Conservation (phyloP, 2,888 invertebrate genomes). For the Operophtera brumata region DNA sequence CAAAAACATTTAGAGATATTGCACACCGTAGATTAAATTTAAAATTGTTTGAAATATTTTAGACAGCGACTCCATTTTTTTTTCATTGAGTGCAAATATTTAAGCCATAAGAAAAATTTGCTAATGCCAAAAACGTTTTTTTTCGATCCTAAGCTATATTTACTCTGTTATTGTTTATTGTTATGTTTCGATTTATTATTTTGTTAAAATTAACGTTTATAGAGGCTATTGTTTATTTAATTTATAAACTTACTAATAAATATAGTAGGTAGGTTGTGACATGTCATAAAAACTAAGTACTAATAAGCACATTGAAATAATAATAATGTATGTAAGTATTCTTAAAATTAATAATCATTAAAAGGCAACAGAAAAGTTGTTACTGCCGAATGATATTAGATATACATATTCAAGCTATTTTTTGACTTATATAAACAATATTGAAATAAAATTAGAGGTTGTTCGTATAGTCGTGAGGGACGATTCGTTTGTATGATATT, state of each 20-base stretch:
- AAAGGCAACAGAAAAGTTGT: neutral
- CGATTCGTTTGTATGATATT: neutral
- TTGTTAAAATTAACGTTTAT: conserved; percentile 29
- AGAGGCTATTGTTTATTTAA: conserved; percentile 12
- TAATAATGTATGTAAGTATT: neutral
- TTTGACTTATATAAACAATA: conserved; percentile 5
- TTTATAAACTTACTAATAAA: conserved; percentile 2
- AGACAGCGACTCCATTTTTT: conserved; percentile 7
- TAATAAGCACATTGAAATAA: neutral
- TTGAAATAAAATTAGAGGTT: neutral
- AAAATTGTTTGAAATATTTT: conserved; percentile 1
- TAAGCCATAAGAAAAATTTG: conserved; percentile 44
- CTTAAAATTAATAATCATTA: neutral
- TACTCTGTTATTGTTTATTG: conserved; percentile 38
- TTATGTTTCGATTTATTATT: conserved; percentile 33
- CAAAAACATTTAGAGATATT: conserved; percentile 10
- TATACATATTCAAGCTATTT: conserved; percentile 14
- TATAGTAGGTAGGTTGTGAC: conserved; percentile 21
- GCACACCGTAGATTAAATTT: neutral
- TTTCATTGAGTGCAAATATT: conserved; percentile 19
- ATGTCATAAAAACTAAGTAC: neutral
- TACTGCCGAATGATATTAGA: conserved; percentile 16
- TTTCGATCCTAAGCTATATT: conserved; percentile 31
- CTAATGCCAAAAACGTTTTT: conserved; percentile 40
- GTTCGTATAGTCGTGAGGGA: neutral